phyloP scores from a whole-genome alignment of 2,888 invertebrate genomes.

The Tipula unca region DNA sequence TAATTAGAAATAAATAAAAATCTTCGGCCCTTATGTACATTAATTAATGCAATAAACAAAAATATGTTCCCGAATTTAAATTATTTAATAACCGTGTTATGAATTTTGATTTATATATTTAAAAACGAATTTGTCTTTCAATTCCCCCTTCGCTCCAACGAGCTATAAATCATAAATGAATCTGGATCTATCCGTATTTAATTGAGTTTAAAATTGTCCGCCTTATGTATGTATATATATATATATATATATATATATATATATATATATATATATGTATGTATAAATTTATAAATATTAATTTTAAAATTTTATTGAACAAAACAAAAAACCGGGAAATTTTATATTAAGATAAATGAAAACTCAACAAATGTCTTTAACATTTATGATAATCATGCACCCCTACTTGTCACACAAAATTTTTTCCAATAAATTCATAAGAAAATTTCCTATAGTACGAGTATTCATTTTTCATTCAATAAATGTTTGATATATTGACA shows the following conservation, averaged over 20 bases:
- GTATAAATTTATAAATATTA: no score
- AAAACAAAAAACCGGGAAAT: neutral
- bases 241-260: no score
- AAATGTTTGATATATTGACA: neutral
- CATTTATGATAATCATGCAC: neutral
- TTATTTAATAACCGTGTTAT: neutral
- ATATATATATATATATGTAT: no score
- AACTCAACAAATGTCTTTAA: neutral
- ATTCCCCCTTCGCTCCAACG: neutral
- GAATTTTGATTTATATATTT: neutral
- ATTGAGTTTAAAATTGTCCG: neutral
- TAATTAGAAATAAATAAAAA: neutral
- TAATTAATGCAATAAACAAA: neutral
- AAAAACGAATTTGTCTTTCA: neutral
- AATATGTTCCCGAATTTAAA: neutral
- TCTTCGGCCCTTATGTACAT: neutral
- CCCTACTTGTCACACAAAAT: slow-evolving; percentile 14
- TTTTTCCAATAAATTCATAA: neutral
- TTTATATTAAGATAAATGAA: neutral
- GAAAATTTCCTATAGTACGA: neutral
- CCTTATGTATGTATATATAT: no score
- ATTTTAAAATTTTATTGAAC: neutral
- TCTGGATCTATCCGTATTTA: neutral
- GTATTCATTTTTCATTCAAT: neutral
- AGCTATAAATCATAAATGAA: neutral